Percentiles rank a stretch among this genome's conserved stretches.
phyloP scores from a whole-genome alignment of 2,797 vertebrate genomes.

The Avahi laniger region DNA sequence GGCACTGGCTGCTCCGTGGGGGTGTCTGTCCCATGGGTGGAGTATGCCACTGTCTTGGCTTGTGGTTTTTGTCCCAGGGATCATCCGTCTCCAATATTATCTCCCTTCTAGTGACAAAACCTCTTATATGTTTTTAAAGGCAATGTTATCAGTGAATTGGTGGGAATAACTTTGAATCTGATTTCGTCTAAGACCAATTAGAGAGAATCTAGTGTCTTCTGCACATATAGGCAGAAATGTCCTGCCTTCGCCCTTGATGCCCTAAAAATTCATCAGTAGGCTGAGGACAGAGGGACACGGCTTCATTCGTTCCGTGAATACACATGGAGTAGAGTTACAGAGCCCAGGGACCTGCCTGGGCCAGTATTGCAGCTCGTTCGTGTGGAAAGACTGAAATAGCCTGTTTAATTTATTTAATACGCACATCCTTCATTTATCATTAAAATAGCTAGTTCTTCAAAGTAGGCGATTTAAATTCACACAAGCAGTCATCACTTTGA shows the following conservation, averaged over 20 bases:
- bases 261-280: background rate
- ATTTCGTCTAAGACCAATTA: background rate
- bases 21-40: fast-evolving
- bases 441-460: background rate
- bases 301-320: background rate
- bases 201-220: background rate
- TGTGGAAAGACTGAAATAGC: background rate
- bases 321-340: background rate
- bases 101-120: background rate
- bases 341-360: background rate
- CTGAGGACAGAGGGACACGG: background rate
- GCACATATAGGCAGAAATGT: background rate
- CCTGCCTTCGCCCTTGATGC: background rate
- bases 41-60: background rate
- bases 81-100: fast-evolving
- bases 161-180: background rate
- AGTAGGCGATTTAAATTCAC: background rate
- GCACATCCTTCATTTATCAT: background rate
- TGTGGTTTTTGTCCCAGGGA: background rate
- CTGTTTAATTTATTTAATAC: background rate
- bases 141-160: background rate
- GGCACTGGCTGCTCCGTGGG: no score
- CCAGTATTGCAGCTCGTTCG: background rate
- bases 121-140: background rate
- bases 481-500: background rate